These are phyloP conservation scores for Enteromius radiatus DNA, from an alignment of 2,797 vertebrate genomes.

Conservation along the genomic window DNA sequence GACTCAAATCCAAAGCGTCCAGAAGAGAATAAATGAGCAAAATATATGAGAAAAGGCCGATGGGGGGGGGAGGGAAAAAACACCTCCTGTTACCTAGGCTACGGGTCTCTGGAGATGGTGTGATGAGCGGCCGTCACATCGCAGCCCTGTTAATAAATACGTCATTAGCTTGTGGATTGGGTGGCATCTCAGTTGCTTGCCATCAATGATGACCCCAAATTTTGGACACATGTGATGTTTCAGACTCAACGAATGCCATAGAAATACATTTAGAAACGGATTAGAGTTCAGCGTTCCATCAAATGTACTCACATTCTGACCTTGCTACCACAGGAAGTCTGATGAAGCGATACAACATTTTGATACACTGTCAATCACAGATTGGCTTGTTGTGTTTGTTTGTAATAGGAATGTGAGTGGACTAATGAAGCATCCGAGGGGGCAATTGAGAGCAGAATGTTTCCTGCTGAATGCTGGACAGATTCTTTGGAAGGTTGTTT, in stretches of 20 bases:
- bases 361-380: constrained; percentile 21
- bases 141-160: constrained; percentile 56
- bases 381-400: background rate
- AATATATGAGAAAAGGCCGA: constrained; percentile 28
- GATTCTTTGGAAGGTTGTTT: constrained; percentile 21
- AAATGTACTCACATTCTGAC: constrained; percentile 7
- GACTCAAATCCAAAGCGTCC: constrained; percentile 19
- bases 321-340: background rate
- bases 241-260: background rate
- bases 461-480: background rate
- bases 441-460: constrained; percentile 25
- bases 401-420: background rate
- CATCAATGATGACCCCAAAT: constrained; percentile 44
- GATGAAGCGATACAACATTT: background rate
- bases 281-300: background rate
- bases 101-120: constrained; percentile 61
- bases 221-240: background rate
- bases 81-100: constrained; percentile 68
- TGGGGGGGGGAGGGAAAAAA: constrained; percentile 4
- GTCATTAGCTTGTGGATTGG: constrained; percentile 52
- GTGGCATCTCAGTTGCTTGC: constrained; percentile 60
- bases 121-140: constrained; percentile 27
- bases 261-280: background rate
- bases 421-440: constrained; percentile 33
- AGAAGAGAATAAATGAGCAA: constrained; percentile 42